Evolutionary conservation across 2,113 vertebrate species (phyloP).

Genomic region (Pseudonaja textilis): DNA sequence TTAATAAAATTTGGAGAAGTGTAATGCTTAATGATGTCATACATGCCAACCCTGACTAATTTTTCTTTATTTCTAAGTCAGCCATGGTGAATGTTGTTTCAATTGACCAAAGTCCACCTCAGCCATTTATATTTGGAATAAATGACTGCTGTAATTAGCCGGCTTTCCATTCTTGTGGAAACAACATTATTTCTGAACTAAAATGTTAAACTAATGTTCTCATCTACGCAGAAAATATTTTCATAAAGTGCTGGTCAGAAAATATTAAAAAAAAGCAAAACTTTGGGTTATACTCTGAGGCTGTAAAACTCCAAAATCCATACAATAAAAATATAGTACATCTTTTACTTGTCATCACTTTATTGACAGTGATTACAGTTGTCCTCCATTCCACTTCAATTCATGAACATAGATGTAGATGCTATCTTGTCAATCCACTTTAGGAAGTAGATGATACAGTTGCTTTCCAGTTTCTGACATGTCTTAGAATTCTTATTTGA

Average conservation of each 20-base stretch:
- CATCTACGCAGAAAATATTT: not conserved
- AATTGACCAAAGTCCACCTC: not conserved
- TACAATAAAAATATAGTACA: not conserved
- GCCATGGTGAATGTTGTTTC: not conserved
- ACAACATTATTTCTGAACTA: not conserved
- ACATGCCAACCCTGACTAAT: not conserved
- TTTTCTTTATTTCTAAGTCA: not conserved
- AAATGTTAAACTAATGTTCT: not conserved
- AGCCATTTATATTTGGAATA: not conserved
- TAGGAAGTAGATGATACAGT: not conserved
- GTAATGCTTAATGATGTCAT: not conserved
- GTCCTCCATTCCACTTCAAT: not conserved
- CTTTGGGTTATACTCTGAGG: not conserved
- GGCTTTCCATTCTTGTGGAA: not conserved
- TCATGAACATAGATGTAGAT: not conserved
- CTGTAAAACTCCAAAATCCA: not conserved
- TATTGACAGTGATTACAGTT: not conserved
- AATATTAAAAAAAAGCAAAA: not conserved
- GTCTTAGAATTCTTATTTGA: conserved; percentile 30
- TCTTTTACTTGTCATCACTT: not conserved
- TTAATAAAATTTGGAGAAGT: not conserved
- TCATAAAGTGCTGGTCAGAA: not conserved
- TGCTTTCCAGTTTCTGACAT: not conserved
- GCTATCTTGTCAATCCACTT: not conserved
- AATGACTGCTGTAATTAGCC: not conserved